Conservation (phyloP, 2,113 vertebrate species). For the Anguilla japonica region DNA sequence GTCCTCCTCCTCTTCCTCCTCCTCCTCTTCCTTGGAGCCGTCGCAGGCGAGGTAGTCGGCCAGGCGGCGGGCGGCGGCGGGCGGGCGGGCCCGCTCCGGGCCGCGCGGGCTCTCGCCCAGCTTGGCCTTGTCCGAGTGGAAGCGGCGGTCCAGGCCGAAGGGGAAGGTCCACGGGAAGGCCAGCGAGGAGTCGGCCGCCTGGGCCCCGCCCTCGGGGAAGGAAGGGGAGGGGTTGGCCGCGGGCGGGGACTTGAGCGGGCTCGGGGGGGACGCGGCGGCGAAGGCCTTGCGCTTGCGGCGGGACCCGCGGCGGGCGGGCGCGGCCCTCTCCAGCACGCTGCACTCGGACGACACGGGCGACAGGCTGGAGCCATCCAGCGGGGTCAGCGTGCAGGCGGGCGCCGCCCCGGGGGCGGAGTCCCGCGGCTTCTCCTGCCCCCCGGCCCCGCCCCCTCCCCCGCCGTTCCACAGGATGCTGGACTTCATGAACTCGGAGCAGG, state of each 20-base stretch:
- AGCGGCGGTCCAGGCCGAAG: slow-evolving; percentile 89
- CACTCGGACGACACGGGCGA: slow-evolving; percentile 95
- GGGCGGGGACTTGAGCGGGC: slow-evolving; percentile 89
- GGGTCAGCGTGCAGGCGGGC: slow-evolving; percentile 82
- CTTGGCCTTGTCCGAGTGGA: slow-evolving; percentile 89
- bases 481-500: slow-evolving; percentile 98
- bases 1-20: slow-evolving; percentile 84
- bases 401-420: slow-evolving; percentile 82
- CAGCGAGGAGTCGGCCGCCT: slow-evolving; percentile 88
- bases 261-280: slow-evolving; percentile 86
- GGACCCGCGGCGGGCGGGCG: slow-evolving; percentile 88
- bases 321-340: slow-evolving; percentile 88
- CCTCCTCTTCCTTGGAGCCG: slow-evolving; percentile 80
- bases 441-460: slow-evolving; percentile 43
- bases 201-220: slow-evolving; percentile 84
- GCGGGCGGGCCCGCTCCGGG: slow-evolving; percentile 73
- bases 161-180: slow-evolving; percentile 97
- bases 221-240: slow-evolving; percentile 85
- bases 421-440: slow-evolving; percentile 78
- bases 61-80: slow-evolving; percentile 67
- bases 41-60: slow-evolving; percentile 88
- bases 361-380: slow-evolving; percentile 88
- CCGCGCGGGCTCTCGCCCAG: slow-evolving; percentile 84
- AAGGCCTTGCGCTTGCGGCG: slow-evolving; percentile 93
- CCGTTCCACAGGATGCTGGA: slow-evolving; percentile 95